Evolutionary conservation across 2,888 invertebrate species (phyloP), one percentile per base, ranked within the genome.

Genomic region (Caenorhabditis doughertyi): DNA sequence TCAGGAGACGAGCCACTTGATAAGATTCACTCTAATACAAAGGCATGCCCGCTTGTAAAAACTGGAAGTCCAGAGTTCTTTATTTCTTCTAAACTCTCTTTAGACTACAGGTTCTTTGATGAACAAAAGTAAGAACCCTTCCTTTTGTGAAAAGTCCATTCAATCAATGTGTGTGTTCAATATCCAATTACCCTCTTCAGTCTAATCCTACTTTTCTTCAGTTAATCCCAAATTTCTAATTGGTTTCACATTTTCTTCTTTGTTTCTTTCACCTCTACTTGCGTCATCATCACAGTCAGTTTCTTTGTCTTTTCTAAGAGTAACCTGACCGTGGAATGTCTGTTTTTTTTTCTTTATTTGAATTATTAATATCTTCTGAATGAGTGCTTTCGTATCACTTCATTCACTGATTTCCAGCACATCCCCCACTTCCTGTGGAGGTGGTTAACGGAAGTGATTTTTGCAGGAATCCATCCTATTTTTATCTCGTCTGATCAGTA

Each of bases 401-500:
- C 21, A 8, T 29, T 56, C 25, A 49, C 27, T 27, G 18, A 35
- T 13, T 71, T 39, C 42, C 44, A 56, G 7, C 8, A 21, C 27
- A 47, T 53, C 65, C 56, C 55, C n/a, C 56, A 49, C 49, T 68
- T 77, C 77, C 77, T 68, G 77, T 77, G 77, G 77, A 77, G 77
- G 77, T 68, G 77, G 42, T 27, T n/a, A 77, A 32, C 68, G 68
- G 76, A 76, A 47, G 76, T 67, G 49, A 47, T 32, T 53, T 62
- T 44, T 67, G 68, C 77, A 77, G 27, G 5, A n/a, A 5, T 23
- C 1, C 29, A 18, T 49, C 16, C 56, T 77, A 77, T 77, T 77
- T 77, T 32, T 29, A 44, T 42, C 68, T 23, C 25, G 27, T 68
- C 58, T 51, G 49, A 53, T 62, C 23, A 18, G 18, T 74, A 74